Conservation (phyloP, 2,888 invertebrate genomes). For the Scaptodrosophila latifasciaeformis region DNA sequence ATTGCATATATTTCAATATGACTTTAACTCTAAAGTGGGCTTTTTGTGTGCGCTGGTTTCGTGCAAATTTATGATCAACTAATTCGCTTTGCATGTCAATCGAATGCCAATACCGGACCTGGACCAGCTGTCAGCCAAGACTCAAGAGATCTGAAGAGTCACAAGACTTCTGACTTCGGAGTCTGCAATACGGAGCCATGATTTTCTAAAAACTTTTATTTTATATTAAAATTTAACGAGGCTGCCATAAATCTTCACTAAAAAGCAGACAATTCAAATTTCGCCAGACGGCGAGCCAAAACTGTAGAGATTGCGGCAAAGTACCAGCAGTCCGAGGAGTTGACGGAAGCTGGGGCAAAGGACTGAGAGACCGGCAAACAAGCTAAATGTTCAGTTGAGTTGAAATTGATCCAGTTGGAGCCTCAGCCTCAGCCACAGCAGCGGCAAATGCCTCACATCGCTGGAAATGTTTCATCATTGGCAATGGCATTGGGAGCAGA, state of each 20-base stretch:
- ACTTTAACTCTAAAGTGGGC: neutral
- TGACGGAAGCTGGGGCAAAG: conserved; percentile 44
- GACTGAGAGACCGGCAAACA: conserved; percentile 23
- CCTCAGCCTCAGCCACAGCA: conserved; percentile 19
- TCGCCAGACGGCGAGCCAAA: conserved; percentile 34
- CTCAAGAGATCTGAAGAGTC: neutral
- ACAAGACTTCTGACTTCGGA: too few relatives aligned
- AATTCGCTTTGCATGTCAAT: conserved; percentile 68
- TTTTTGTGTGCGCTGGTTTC: neutral
- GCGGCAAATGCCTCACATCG: conserved; percentile 55
- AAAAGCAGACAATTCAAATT: conserved; percentile 73
- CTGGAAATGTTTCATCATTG: conserved; percentile 67
- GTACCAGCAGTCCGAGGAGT: conserved; percentile 12
- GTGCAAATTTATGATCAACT: conserved; percentile 50
- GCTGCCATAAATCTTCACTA: conserved; percentile 72
- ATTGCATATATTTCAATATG: conserved; percentile 22
- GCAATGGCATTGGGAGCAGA: conserved; percentile 14
- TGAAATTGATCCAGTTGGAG: conserved; percentile 73
- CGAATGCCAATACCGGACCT: conserved; percentile 16
- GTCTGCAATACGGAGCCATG: conserved; percentile 15
- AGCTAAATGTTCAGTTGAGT: conserved; percentile 44
- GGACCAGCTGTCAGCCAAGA: neutral
- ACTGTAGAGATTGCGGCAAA: neutral
- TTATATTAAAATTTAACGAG: conserved; percentile 74
- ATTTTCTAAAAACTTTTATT: conserved; percentile 63